Percentiles rank a stretch among this genome's conserved stretches.
phyloP scores from a whole-genome alignment of 2,888 invertebrate genomes.

The Zaprionus lineosus region DNA sequence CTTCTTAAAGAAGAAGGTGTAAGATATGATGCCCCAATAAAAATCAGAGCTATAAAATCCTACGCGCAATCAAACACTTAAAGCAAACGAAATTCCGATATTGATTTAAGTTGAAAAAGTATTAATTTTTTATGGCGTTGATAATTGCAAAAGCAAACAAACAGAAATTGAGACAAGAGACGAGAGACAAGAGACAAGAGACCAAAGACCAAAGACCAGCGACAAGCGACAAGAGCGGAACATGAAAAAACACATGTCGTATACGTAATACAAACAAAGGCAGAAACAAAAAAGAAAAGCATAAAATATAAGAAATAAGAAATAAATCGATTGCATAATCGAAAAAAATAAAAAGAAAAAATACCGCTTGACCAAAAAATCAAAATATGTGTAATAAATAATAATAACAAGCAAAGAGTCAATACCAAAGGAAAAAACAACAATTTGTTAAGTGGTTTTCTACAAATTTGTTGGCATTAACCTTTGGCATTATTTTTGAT shows the following conservation, averaged over 20 bases:
- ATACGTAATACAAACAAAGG: conserved; percentile 48
- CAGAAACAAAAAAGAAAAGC: conserved; percentile 10
- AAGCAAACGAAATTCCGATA: conserved; percentile 44
- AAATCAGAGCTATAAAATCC: conserved; percentile 48
- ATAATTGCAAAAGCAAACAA: conserved; percentile 55
- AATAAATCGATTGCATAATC: conserved; percentile 46
- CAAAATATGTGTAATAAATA: conserved; percentile 31
- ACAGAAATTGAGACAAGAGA: conserved; percentile 16
- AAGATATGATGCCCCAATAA: conserved; percentile 52
- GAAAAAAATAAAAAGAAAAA: neutral
- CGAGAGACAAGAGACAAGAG: conserved; percentile 19
- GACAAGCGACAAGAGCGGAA: conserved; percentile 12
- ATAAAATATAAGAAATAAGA: conserved; percentile 7
- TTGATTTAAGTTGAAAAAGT: conserved; percentile 45
- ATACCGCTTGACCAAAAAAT: conserved; percentile 44
- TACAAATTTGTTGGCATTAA: conserved; percentile 63
- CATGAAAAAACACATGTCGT: conserved; percentile 15
- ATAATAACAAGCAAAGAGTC: conserved; percentile 32
- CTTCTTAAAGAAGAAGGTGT: conserved; percentile 32
- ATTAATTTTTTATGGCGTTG: conserved; percentile 57
- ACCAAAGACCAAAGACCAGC: too few relatives aligned
- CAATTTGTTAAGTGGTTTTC: conserved; percentile 26
- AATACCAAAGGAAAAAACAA: conserved; percentile 17
- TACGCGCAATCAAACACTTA: conserved; percentile 22
- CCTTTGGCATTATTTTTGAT: conserved; percentile 58